Evolutionary conservation across 2,113 vertebrate species (phyloP).

Genomic region (Plecturocebus donacophilus): DNA sequence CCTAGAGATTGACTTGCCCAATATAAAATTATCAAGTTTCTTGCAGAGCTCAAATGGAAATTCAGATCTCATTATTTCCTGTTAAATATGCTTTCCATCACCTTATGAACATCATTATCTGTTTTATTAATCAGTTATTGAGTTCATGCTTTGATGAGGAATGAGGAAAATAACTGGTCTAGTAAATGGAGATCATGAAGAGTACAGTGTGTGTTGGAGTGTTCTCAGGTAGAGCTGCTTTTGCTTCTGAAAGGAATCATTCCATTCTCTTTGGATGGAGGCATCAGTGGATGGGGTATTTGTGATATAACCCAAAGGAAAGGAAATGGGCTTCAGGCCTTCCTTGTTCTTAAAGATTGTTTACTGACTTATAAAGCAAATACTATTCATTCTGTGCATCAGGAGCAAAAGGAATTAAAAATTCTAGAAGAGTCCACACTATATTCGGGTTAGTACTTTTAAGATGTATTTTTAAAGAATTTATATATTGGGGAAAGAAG

Average conservation of each 20-base stretch:
- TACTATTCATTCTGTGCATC: background rate
- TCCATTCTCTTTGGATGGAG: background rate
- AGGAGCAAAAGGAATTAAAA: constrained; percentile 42
- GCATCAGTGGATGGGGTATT: background rate
- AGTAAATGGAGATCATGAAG: background rate
- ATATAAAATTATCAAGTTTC: background rate
- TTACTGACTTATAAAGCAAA: background rate
- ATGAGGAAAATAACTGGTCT: constrained; percentile 23
- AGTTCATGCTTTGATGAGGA: background rate
- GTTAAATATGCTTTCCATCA: constrained; percentile 20
- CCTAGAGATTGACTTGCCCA: background rate
- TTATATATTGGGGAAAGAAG: background rate
- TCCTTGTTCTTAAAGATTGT: background rate
- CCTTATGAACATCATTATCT: background rate
- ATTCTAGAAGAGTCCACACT: background rate
- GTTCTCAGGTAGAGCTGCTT: background rate
- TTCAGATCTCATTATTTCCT: background rate
- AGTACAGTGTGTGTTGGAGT: background rate
- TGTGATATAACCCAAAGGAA: background rate
- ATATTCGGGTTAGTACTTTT: constrained; percentile 31
- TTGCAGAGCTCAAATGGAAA: background rate
- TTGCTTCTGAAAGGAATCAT: background rate
- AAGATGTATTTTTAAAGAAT: constrained; percentile 4
- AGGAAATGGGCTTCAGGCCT: background rate
- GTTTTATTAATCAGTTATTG: constrained; percentile 30